phyloP scores from a whole-genome alignment of 2,113 vertebrate genomes.

The Chionodraco myersi region DNA sequence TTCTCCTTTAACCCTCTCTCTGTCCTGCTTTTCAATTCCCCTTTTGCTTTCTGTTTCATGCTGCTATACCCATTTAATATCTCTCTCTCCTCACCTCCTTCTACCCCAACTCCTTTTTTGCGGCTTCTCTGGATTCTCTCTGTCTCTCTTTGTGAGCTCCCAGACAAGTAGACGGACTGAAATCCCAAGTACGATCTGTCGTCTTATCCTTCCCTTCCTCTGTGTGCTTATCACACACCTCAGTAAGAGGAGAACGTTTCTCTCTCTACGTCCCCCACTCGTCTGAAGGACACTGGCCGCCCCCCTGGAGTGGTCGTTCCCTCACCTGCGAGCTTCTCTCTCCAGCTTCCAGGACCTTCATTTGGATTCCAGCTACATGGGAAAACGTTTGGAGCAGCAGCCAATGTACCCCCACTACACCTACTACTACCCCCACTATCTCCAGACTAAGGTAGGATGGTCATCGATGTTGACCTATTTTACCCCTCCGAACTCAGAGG shows the following conservation, averaged over 20 bases:
- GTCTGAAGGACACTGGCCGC: slow-evolving; percentile 62
- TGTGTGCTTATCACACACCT: slow-evolving; percentile 35
- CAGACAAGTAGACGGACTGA: slow-evolving; percentile 62
- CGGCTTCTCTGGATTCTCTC: slow-evolving; percentile 48
- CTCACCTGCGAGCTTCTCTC: slow-evolving; percentile 66
- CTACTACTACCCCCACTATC: slow-evolving; percentile 98
- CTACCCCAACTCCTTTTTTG: slow-evolving; percentile 27
- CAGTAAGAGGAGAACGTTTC: slow-evolving; percentile 38
- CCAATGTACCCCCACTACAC: slow-evolving; percentile 99
- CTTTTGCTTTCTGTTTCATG: slow-evolving; percentile 67
- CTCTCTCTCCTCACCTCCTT: slow-evolving; percentile 34
- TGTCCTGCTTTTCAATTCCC: slow-evolving; percentile 42
- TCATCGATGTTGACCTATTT: slow-evolving; percentile 52
- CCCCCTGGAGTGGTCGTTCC: slow-evolving; percentile 48
- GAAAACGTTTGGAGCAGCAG: slow-evolving; percentile 98
- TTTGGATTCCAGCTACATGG: slow-evolving; percentile 97
- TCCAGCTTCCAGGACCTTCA: slow-evolving; percentile 74
- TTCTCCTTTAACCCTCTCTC: slow-evolving; percentile 48
- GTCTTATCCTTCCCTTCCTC: slow-evolving; percentile 37
- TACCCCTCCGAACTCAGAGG: slow-evolving; percentile 15
- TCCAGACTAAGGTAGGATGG: slow-evolving; percentile 94
- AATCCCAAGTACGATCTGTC: slow-evolving; percentile 44
- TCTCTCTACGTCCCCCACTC: slow-evolving; percentile 52
- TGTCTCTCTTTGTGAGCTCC: slow-evolving; percentile 38
- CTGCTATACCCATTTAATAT: slow-evolving; percentile 43